Conservation (phyloP, 1,140 invertebrate species). For the Bombus cullumanus region DNA sequence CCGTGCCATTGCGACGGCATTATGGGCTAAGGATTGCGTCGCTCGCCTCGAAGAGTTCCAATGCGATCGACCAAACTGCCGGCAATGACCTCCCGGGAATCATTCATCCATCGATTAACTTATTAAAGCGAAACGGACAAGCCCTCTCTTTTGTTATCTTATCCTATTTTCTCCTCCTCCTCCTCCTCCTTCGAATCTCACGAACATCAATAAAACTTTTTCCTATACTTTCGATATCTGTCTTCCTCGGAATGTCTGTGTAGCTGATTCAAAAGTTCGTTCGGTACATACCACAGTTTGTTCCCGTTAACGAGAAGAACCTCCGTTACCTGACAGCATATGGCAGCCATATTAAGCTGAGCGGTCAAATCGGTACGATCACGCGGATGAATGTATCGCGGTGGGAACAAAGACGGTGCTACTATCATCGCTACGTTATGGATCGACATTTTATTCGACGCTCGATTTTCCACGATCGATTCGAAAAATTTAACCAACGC, state of each 20-base stretch:
- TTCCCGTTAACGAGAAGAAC: slow-evolving; percentile 89
- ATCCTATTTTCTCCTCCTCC: not conserved
- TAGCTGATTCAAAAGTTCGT: slow-evolving; percentile 87
- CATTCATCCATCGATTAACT: not conserved
- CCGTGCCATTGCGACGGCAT: too few species aligned
- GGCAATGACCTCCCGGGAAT: not conserved
- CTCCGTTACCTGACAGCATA: slow-evolving; percentile 91
- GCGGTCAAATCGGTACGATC: slow-evolving; percentile 84
- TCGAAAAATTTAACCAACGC: slow-evolving; percentile 90
- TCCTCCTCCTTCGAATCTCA: too few species aligned
- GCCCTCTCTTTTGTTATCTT: not conserved
- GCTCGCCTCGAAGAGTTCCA: not conserved
- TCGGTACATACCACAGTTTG: slow-evolving; percentile 91
- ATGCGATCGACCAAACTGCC: not conserved
- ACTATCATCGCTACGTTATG: slow-evolving; percentile 97
- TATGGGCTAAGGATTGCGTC: not conserved
- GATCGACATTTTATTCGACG: slow-evolving; percentile 93
- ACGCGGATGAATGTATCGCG: slow-evolving; percentile 85
- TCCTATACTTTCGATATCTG: slow-evolving; percentile 80
- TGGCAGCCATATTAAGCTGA: slow-evolving; percentile 91
- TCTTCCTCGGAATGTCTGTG: slow-evolving; percentile 84
- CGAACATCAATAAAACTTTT: slow-evolving; percentile 72
- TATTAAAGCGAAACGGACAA: not conserved
- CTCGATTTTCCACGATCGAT: slow-evolving; percentile 87
- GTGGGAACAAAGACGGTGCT: slow-evolving; percentile 94